These are phyloP conservation scores for Eretmocerus hayati DNA, from an alignment of 2,888 invertebrate genomes.

Conservation along the genomic window DNA sequence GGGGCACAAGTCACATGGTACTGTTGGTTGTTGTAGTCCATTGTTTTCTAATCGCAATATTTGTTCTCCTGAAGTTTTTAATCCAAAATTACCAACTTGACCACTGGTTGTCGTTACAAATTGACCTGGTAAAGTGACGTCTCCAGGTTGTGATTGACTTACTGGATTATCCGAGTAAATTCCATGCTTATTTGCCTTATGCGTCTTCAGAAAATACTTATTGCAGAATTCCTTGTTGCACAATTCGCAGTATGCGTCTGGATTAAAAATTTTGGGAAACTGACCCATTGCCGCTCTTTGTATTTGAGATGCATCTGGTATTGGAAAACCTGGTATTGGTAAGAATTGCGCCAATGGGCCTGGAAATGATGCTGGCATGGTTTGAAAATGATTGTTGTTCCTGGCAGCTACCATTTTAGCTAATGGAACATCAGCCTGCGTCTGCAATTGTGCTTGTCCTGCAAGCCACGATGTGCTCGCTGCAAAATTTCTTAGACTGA, in stretches of 20 bases:
- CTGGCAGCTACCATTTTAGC: constrained; percentile 10
- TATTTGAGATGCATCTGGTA: constrained; percentile 44
- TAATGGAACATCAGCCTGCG: constrained; percentile 5
- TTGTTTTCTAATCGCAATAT: constrained; percentile 25
- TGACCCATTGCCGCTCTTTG: constrained; percentile 53
- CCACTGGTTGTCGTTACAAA: constrained; percentile 6
- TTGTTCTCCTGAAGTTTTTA: constrained; percentile 24
- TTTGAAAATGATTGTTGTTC: constrained; percentile 32
- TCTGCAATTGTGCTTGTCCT: constrained; percentile 10
- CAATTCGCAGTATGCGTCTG: constrained; percentile 93
- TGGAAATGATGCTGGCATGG: constrained; percentile 34
- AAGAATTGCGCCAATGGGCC: constrained; percentile 43
- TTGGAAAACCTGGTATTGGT: constrained; percentile 52
- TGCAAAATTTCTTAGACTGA: constrained; percentile 41
- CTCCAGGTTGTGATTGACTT: constrained; percentile 33
- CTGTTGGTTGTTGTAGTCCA: constrained; percentile 28
- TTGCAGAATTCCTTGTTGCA: constrained; percentile 99
- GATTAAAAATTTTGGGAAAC: constrained; percentile 75
- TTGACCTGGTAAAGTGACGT: constrained; percentile 24
- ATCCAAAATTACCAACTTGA: constrained; percentile 20
- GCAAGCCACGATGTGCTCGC: constrained; percentile 36
- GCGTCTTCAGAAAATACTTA: constrained; percentile 96
- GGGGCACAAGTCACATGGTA: constrained; percentile 64
- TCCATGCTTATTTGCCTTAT: constrained; percentile 95
- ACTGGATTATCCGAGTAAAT: constrained; percentile 63